Evolutionary conservation across 2,113 vertebrate species (phyloP), one percentile per base, ranked within the genome.

Genomic region (Etheostoma spectabile): DNA sequence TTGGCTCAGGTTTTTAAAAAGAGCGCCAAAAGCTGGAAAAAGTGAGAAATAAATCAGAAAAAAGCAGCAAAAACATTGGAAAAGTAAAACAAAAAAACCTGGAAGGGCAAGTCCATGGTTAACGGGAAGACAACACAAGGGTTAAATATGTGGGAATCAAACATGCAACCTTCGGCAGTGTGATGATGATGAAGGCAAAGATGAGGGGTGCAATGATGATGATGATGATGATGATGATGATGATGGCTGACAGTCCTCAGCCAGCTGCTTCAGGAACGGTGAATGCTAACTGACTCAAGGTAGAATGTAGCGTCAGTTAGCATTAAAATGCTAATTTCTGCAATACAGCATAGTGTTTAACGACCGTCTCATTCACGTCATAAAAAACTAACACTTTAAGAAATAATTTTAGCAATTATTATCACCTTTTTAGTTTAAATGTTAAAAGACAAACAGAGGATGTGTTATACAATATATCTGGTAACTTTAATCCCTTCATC

Each of bases 401-500:
- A 21, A 52, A 61, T 22, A 19, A 46, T 30, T 55, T 24, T 24
- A 27, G 13, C 7, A 38, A 13, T 13, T 27, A 24, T 67, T 59
- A 57, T 22, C 6, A 2, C 3, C 8, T 70, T 57, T 4, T 12
- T n/a, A n/a, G 56, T 52, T 76, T 18, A 62, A 38, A 66, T 13
- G 48, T 51, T 77, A 55, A 71, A 71, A 48, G 24, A 22, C 35
- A 1, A 30, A 30, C 35, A 13, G 42, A 48, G 24, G 14, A 59
- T 19, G 30, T 42, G 12, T 80, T 83, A 38, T 21, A 3, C 55
- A 59, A 82, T 27, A 38, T 27, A 13, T 62, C 76, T 62, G 21
- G 21, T 65, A 63, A 33, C 72, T 62, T 59, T 45, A 82, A 72
- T 82, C 75, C 53, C 55, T 19, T n/a, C 0, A n/a, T 52, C 14